phyloP scores from a whole-genome alignment of 2,113 vertebrate genomes.

The Platanista minor region DNA sequence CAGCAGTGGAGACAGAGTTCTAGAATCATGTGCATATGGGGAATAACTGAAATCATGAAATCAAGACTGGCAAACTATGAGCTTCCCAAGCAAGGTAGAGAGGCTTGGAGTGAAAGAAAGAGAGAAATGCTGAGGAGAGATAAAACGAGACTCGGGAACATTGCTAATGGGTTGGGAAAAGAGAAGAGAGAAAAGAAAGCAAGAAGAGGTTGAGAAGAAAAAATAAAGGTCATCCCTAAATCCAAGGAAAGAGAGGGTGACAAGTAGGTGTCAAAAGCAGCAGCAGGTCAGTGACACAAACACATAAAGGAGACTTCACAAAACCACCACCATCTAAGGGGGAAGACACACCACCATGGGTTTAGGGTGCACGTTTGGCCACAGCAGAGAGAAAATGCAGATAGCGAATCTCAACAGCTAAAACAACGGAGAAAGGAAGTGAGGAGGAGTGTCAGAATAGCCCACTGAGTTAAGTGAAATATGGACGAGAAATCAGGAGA shows the following conservation, averaged over 20 bases:
- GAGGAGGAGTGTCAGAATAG: not conserved
- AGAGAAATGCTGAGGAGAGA: not conserved
- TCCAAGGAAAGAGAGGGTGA: not conserved
- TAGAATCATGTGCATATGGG: not conserved
- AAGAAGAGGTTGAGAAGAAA: not conserved
- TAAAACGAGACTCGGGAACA: not conserved
- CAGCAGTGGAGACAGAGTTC: not conserved
- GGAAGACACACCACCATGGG: not conserved
- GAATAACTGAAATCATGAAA: not conserved
- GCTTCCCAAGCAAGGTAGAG: not conserved
- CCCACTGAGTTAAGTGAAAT: not conserved
- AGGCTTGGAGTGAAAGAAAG: not conserved
- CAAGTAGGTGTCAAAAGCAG: not conserved
- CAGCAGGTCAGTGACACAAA: not conserved
- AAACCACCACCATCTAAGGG: not conserved
- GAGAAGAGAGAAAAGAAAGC: not conserved
- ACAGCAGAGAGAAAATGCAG: not conserved
- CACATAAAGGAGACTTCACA: not conserved
- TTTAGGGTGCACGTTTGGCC: not conserved
- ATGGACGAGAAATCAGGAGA: not conserved
- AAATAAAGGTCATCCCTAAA: not conserved
- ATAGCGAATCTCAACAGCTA: not conserved
- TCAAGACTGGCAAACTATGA: not conserved
- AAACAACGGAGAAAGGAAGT: not conserved
- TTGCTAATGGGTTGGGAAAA: accelerated